phyloP scores from a whole-genome alignment of 2,797 vertebrate species.

The Adelosebastes latens region DNA sequence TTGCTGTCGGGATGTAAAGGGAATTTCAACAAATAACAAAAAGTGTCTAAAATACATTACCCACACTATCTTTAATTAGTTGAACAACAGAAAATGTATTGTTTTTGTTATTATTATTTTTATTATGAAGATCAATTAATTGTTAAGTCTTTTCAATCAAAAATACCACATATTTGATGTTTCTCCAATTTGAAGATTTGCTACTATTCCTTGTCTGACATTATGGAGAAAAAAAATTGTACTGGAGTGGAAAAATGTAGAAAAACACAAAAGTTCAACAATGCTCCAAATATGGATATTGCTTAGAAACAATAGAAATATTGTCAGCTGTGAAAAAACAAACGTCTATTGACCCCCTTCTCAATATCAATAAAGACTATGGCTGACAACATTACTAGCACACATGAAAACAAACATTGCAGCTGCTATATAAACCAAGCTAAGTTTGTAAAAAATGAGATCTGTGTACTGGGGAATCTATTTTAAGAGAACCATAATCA shows the following conservation, averaged over 20 bases:
- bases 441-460: neutral
- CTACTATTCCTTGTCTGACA: neutral
- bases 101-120: neutral
- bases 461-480: neutral
- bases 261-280: neutral
- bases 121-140: neutral
- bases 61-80: neutral
- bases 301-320: neutral
- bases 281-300: neutral
- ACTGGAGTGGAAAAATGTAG: neutral
- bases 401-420: neutral
- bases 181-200: neutral
- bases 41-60: too few species aligned
- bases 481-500: slow-evolving; percentile 3
- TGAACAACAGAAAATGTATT: neutral
- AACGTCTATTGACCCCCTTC: neutral
- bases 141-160: neutral
- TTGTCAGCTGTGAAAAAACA: neutral
- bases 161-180: neutral
- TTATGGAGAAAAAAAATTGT: neutral
- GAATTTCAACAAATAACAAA: too few species aligned
- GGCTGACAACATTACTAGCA: neutral
- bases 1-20: too few species aligned
- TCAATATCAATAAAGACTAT: neutral
- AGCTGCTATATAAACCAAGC: neutral